A percentile compares a stretch with the other conserved stretches of the same genome.
phyloP scores from a whole-genome alignment of 2,113 vertebrate species.

The Alaudala cheleensis region DNA sequence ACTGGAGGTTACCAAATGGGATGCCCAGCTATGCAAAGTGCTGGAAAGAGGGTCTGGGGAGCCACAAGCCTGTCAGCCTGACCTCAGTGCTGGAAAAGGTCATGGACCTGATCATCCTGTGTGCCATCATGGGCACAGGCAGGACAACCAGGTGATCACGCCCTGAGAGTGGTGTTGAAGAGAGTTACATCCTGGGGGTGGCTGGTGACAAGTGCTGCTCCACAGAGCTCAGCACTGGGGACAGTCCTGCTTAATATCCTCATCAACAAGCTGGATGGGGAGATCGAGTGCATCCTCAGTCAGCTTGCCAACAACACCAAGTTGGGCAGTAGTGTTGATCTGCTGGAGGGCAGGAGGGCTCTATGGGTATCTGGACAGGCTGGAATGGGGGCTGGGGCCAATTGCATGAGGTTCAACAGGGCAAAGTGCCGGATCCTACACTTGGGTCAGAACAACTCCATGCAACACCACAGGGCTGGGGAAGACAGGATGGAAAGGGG shows the following conservation, averaged over 20 bases:
- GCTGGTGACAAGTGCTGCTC: background rate
- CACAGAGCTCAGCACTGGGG: background rate
- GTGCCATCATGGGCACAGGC: background rate
- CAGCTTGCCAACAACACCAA: background rate
- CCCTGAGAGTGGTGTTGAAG: background rate
- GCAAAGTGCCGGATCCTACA: background rate
- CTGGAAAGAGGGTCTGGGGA: background rate
- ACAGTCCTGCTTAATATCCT: background rate
- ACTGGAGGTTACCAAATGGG: background rate
- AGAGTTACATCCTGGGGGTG: background rate
- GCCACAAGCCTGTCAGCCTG: background rate
- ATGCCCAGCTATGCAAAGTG: fast-evolving
- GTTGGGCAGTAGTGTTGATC: background rate
- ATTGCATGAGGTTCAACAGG: background rate
- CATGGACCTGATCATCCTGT: background rate
- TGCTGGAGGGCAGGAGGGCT: background rate
- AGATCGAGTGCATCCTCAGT: background rate
- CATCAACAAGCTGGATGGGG: background rate
- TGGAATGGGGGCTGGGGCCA: background rate
- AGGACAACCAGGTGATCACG: background rate
- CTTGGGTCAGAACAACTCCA: background rate
- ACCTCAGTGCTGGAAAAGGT: background rate
- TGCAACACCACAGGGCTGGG: background rate
- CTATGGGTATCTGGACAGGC: background rate
- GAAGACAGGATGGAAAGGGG: background rate